Evolutionary conservation across 2,888 invertebrate genomes (phyloP).

Genomic region (Caenorhabditis sp.): DNA sequence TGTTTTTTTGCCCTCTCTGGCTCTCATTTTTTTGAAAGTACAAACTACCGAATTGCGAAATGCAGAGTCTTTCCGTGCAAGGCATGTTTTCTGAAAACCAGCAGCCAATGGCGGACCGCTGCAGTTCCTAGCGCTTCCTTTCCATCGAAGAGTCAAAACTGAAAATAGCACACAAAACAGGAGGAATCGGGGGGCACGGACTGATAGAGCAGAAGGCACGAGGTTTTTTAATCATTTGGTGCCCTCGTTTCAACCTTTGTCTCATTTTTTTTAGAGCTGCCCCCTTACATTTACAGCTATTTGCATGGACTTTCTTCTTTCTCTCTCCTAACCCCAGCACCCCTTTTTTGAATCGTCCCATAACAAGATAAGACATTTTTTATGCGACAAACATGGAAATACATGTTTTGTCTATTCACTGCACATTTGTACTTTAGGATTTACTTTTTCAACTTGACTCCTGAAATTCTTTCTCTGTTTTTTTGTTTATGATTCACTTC

Average conservation of each 20-base stretch:
- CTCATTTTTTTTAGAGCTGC: slow-evolving; percentile 30
- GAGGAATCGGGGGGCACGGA: background rate
- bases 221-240: slow-evolving; percentile 53
- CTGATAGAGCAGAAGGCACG: slow-evolving; percentile 37
- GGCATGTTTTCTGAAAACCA: slow-evolving; percentile 12
- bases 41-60: slow-evolving; percentile 45
- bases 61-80: slow-evolving; percentile 27
- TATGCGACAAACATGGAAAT: slow-evolving; percentile 25
- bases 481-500: no score
- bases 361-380: slow-evolving; percentile 48
- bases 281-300: slow-evolving; percentile 21
- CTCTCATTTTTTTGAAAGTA: slow-evolving; percentile 36
- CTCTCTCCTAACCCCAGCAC: slow-evolving; percentile 19
- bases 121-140: slow-evolving; percentile 13
- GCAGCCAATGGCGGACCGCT: background rate
- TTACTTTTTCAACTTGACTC: background rate
- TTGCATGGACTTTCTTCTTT: slow-evolving; percentile 42
- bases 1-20: slow-evolving; percentile 48
- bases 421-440: background rate
- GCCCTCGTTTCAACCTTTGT: slow-evolving; percentile 51
- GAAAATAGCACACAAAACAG: slow-evolving; percentile 11
- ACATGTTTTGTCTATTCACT: slow-evolving; percentile 21
- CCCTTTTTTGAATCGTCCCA: slow-evolving; percentile 27
- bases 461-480: background rate
- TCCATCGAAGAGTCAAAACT: slow-evolving; percentile 11